These are phyloP conservation scores for Scaptomyza tumidula DNA, from an alignment of 2,888 invertebrate species.

Conservation along the genomic window DNA sequence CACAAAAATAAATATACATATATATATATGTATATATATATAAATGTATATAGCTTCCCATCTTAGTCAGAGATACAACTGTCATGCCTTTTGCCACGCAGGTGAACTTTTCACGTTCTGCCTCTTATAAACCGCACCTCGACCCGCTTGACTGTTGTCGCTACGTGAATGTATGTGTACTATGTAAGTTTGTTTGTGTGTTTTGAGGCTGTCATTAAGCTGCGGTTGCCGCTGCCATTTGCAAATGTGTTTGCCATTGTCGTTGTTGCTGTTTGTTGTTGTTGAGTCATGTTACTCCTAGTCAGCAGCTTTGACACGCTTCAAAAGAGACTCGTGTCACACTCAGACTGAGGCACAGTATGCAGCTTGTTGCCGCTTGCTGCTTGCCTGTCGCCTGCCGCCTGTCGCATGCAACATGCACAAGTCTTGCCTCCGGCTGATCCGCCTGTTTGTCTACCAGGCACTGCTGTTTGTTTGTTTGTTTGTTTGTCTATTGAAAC, in stretches of 20 bases:
- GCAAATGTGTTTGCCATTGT: conserved; percentile 77
- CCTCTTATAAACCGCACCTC: conserved; percentile 7
- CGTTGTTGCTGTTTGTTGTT: conserved; percentile 37
- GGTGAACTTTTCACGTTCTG: conserved; percentile 68
- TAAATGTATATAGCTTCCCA: conserved; percentile 8
- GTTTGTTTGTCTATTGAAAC: conserved; percentile 76
- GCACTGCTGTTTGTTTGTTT: conserved; percentile 65
- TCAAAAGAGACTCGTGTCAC: conserved; percentile 68
- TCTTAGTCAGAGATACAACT: conserved; percentile 46
- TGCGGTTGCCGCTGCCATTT: conserved; percentile 77
- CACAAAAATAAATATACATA: conserved; percentile 46
- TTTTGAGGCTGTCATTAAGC: conserved; percentile 72
- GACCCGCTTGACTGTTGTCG: neutral
- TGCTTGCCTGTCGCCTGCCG: conserved; percentile 8
- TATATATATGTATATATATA: conserved; percentile 4
- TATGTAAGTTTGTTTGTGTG: conserved; percentile 21
- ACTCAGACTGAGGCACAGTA: conserved; percentile 39
- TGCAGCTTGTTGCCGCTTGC: conserved; percentile 12
- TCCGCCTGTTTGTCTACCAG: conserved; percentile 42
- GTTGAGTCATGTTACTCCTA: conserved; percentile 50
- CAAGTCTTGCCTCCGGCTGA: conserved; percentile 16
- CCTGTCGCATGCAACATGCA: conserved; percentile 31
- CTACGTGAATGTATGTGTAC: neutral
- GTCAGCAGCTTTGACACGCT: conserved; percentile 72
- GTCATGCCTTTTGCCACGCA: conserved; percentile 61